Conservation (phyloP, 2,113 vertebrate genomes). For the Nothoprocta perdicaria region DNA sequence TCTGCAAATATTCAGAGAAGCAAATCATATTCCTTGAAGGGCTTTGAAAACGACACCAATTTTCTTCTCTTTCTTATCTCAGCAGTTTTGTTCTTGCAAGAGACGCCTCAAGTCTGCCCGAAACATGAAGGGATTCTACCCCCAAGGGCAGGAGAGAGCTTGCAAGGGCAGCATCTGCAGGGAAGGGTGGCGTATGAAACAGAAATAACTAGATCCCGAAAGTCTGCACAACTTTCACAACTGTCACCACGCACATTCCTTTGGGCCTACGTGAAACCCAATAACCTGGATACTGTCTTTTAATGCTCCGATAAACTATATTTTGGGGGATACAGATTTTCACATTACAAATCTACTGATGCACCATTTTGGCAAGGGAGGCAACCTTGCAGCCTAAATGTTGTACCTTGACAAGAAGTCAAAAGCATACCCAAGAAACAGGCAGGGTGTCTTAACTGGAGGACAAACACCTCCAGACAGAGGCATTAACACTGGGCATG, state of each 20-base stretch:
- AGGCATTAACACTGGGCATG: not conserved
- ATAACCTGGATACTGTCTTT: not conserved
- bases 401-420: not conserved
- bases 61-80: not conserved
- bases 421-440: not conserved
- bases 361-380: not conserved
- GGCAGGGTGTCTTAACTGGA: not conserved
- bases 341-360: not conserved
- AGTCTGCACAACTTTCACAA: not conserved
- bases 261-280: not conserved
- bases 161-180: constrained; percentile 20
- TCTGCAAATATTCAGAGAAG: not conserved
- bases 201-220: not conserved
- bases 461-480: not conserved
- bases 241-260: not conserved
- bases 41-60: not conserved
- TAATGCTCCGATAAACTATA: not conserved
- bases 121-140: not conserved
- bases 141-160: not conserved
- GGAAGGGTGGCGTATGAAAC: not conserved
- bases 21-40: not conserved
- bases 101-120: not conserved
- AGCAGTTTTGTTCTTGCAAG: not conserved
- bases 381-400: not conserved
- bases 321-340: not conserved